phyloP scores from a whole-genome alignment of 1,140 invertebrate genomes.

The Drosophila gunungcola region DNA sequence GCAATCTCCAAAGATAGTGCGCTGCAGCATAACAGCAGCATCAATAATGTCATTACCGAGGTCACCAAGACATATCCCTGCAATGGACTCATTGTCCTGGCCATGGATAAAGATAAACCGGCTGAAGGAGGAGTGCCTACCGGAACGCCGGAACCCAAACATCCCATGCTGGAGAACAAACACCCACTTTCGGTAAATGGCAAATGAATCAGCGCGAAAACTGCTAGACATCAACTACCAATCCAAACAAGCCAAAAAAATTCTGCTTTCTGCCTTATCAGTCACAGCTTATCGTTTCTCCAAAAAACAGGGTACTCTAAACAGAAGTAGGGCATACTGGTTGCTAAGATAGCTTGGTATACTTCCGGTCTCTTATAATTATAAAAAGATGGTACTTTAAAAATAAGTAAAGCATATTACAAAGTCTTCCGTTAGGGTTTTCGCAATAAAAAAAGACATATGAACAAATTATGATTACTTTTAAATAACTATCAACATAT shows the following conservation, averaged over 20 bases:
- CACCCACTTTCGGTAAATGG: constrained; percentile 73
- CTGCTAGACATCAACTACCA: not conserved
- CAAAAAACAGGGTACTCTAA: not conserved
- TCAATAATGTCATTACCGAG: constrained; percentile 30
- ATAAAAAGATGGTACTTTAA: not conserved
- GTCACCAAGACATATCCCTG: constrained; percentile 34
- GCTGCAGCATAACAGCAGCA: constrained; percentile 37
- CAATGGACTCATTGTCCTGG: constrained; percentile 51
- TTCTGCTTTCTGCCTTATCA: constrained; percentile 34
- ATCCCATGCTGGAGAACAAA: constrained; percentile 48
- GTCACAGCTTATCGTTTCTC: constrained; percentile 21
- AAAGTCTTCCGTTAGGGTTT: too few species aligned
- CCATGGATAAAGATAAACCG: constrained; percentile 11
- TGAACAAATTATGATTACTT: too few species aligned
- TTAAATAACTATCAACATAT: too few species aligned
- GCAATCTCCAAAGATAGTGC: constrained; percentile 24
- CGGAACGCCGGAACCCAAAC: constrained; percentile 27
- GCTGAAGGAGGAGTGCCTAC: constrained; percentile 2
- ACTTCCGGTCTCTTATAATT: not conserved
- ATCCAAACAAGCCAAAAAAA: not conserved
- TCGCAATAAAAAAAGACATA: too few species aligned
- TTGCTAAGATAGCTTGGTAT: not conserved
- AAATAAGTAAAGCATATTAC: not conserved
- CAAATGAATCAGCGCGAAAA: constrained; percentile 31
- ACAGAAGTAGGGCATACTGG: not conserved